Evolutionary conservation across 2,888 invertebrate genomes (phyloP).

Genomic region (Pachymerium ferrugineum): DNA sequence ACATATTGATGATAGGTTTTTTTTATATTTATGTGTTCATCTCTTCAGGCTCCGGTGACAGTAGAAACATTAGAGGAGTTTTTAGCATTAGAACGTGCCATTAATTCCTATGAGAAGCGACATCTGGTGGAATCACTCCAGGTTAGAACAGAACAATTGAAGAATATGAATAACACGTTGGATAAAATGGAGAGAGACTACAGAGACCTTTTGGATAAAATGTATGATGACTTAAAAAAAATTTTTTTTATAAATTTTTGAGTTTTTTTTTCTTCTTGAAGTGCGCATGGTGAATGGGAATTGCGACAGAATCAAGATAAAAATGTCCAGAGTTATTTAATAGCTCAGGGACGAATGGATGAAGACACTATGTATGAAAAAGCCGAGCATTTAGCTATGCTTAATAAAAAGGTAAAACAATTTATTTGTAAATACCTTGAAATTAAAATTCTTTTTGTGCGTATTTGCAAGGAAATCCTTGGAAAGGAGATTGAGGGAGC

Average conservation of each 20-base stretch:
- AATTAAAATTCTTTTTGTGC: neutral
- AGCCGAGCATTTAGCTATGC: conserved; percentile 35
- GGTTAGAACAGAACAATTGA: conserved; percentile 34
- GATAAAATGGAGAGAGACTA: conserved; percentile 34
- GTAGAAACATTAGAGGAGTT: conserved; percentile 34
- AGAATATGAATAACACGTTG: conserved; percentile 31
- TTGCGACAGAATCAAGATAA: conserved; percentile 2
- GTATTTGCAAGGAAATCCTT: conserved; percentile 34
- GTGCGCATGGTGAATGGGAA: conserved; percentile 20
- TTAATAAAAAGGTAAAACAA: conserved; percentile 34
- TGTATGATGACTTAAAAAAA: conserved; percentile 26
- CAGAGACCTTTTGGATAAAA: conserved; percentile 19
- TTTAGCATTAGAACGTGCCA: conserved; percentile 33
- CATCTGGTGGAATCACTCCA: conserved; percentile 35
- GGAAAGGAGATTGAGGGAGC: conserved; percentile 36
- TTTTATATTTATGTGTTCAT: neutral
- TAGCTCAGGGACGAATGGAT: conserved; percentile 35
- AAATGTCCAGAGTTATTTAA: conserved; percentile 32
- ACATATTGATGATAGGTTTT: too few relatives aligned
- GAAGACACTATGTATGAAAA: conserved; percentile 35
- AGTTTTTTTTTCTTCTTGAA: conserved; percentile 10
- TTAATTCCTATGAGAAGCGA: conserved; percentile 33
- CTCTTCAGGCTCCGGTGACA: conserved; percentile 28
- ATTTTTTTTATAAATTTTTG: neutral
- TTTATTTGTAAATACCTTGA: neutral